Evolutionary conservation across 1,140 invertebrate genomes (phyloP).

Genomic region (Latrodectus geometricus): DNA sequence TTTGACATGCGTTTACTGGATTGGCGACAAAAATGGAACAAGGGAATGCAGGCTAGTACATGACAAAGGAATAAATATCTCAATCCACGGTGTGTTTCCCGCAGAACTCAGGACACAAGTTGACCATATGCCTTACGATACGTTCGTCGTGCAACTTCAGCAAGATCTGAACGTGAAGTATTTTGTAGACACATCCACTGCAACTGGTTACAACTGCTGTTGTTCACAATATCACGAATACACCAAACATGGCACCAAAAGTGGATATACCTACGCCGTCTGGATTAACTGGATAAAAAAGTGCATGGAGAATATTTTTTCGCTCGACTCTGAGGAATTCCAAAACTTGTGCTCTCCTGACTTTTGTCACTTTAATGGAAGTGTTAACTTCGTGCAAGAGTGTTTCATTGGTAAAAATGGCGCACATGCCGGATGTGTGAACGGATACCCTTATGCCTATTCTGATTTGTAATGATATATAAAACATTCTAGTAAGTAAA

Average conservation of each 20-base stretch:
- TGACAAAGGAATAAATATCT: not conserved
- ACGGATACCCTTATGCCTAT: not conserved
- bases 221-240: not conserved
- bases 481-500: not conserved
- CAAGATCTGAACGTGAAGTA: not conserved
- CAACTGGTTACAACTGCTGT: not conserved
- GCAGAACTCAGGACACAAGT: not conserved
- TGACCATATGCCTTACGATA: not conserved
- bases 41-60: not conserved
- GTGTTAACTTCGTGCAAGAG: not conserved
- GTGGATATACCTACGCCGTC: not conserved
- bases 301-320: not conserved
- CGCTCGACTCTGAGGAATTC: not conserved
- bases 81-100: not conserved
- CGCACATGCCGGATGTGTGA: not conserved
- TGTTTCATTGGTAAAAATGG: not conserved
- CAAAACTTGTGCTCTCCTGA: not conserved
- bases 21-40: not conserved
- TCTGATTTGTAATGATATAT: not conserved
- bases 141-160: not conserved
- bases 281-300: not conserved
- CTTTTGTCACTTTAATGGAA: not conserved
- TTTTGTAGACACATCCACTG: not conserved
- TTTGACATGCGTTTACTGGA: not conserved
- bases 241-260: not conserved